These are phyloP conservation scores for Eubasilissa splendida DNA, from an alignment of 2,888 invertebrate genomes.

Conservation along the genomic window DNA sequence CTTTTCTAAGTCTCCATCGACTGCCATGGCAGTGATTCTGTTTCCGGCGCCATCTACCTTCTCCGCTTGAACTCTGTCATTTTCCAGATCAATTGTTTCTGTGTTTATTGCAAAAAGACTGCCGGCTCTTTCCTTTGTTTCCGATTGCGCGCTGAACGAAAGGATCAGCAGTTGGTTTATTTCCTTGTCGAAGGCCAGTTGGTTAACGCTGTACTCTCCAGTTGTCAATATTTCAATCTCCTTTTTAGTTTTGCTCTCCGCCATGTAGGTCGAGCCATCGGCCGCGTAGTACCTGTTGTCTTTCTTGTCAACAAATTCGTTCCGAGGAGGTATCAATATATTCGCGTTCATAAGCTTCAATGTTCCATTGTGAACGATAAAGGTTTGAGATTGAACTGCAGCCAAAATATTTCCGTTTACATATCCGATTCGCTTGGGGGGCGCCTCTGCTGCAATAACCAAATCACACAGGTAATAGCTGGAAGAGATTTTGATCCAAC, in stretches of 20 bases:
- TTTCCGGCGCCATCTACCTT: conserved; percentile 2
- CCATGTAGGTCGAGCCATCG: not conserved
- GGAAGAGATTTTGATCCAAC: not conserved
- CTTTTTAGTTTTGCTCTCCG: not conserved
- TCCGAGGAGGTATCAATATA: not conserved
- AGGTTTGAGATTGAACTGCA: too few species aligned
- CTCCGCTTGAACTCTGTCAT: not conserved
- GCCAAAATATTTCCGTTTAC: not conserved
- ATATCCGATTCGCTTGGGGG: conserved; percentile 20
- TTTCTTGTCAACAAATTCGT: conserved; percentile 11
- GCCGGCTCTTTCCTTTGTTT: not conserved
- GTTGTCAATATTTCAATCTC: conserved; percentile 34
- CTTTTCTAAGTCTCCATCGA: not conserved
- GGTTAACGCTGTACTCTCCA: conserved; percentile 4
- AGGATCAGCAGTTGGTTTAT: conserved; percentile 4
- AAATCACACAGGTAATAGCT: conserved; percentile 17
- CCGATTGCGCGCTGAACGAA: not conserved
- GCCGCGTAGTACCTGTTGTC: conserved; percentile 9
- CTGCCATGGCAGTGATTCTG: conserved; percentile 14
- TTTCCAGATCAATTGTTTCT: not conserved
- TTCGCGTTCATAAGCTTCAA: not conserved
- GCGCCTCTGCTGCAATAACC: not conserved
- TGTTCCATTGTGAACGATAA: not conserved
- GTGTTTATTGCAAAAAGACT: conserved; percentile 15
- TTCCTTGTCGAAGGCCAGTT: not conserved